phyloP scores from a whole-genome alignment of 2,113 vertebrate species.

The Theristicus caerulescens region DNA sequence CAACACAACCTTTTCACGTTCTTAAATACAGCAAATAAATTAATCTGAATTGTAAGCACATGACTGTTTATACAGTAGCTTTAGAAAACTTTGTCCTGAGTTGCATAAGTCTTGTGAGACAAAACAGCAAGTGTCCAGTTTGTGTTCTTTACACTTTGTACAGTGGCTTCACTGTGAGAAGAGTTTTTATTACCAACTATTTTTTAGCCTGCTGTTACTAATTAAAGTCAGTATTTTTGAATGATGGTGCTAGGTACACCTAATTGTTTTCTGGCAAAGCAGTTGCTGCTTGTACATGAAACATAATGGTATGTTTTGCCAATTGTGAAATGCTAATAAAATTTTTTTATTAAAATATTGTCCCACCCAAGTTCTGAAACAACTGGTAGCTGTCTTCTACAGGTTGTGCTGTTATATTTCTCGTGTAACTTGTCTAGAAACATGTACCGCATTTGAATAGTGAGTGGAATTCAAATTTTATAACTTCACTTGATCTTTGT shows the following conservation, averaged over 20 bases:
- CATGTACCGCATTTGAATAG: slow-evolving; percentile 14
- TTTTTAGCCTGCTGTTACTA: not conserved
- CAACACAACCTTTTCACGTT: not conserved
- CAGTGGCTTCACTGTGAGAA: not conserved
- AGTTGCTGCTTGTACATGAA: not conserved
- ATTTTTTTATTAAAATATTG: not conserved
- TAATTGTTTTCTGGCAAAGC: not conserved
- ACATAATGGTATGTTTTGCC: not conserved
- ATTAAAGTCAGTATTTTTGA: not conserved
- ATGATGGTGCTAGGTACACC: not conserved
- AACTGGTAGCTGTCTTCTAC: not conserved
- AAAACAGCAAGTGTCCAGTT: not conserved
- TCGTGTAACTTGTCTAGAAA: slow-evolving; percentile 36
- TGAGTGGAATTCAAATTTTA: slow-evolving; percentile 41
- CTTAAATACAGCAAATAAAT: not conserved
- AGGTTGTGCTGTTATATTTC: slow-evolving; percentile 26
- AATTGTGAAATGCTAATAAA: not conserved
- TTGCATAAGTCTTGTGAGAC: not conserved
- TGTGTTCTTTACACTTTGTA: not conserved
- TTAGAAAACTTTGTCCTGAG: not conserved
- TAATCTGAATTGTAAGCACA: not conserved
- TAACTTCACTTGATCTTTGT: not conserved
- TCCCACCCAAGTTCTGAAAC: not conserved
- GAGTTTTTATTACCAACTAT: not conserved
- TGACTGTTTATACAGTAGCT: not conserved